A percentile compares a stretch with the other conserved stretches of the same genome.
Conservation (phyloP, 2,113 vertebrate genomes). For the Rhinopomastus cyanomelas region DNA sequence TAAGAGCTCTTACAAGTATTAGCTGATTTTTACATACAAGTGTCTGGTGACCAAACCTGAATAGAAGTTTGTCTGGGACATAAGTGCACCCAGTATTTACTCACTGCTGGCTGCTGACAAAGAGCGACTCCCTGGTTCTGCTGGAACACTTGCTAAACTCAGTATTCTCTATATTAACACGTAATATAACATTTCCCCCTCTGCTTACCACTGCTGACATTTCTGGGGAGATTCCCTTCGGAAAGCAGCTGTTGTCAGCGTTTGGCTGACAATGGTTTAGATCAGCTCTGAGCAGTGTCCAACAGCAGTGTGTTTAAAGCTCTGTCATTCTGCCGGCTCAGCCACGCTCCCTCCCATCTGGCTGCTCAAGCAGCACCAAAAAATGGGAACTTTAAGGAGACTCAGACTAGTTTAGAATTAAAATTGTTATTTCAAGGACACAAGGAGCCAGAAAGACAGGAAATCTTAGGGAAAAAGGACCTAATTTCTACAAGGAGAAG, state of each 20-base stretch:
- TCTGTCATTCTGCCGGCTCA: not conserved
- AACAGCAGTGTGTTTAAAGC: fast-evolving
- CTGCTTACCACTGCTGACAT: not conserved
- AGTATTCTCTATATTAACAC: not conserved
- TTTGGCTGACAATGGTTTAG: not conserved
- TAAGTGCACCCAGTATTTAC: not conserved
- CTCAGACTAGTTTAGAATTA: not conserved
- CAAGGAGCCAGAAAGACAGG: not conserved
- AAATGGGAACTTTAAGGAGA: not conserved
- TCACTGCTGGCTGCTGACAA: fast-evolving
- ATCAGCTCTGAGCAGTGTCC: not conserved
- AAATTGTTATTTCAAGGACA: not conserved
- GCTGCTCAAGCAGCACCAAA: not conserved
- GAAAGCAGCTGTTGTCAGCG: not conserved
- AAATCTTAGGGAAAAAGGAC: not conserved
- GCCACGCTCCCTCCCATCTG: not conserved
- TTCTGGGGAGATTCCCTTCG: not conserved
- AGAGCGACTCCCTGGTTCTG: not conserved
- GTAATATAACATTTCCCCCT: not conserved
- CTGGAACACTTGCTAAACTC: not conserved
- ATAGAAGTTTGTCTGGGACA: not conserved
- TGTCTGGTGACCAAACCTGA: not conserved
- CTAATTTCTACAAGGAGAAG: not conserved
- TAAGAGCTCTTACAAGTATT: not conserved
- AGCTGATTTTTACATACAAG: not conserved